Base-by-base conservation (phyloP, 2,113 vertebrate genomes). In the Cheirogaleus medius region DNA sequence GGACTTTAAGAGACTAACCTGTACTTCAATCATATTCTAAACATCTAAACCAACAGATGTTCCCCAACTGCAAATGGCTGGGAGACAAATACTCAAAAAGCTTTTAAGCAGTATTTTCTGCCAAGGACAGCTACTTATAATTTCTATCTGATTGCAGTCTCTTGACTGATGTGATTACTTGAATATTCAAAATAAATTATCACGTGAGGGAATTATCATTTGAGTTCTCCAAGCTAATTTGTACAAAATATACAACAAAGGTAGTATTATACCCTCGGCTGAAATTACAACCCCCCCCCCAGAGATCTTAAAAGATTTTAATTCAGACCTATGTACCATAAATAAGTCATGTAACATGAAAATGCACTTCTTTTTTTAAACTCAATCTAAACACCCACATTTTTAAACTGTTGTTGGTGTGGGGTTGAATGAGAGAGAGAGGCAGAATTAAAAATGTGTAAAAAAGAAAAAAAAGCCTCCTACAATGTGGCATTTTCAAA, bases 131-230 rank as follows among this genome's bases (percentile, higher is more conserved):
- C 91, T 95, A 87, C 47, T 97, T 96, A 44, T 77, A 94, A 96
- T 93, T 97, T 93, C 90, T 91, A 80, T 73, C 76, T 95, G 96
- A 98, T 58, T 97, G 83, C 64, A 82, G n/a, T 63, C 68, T 95
- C 29, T 92, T 91, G 93, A 83, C 82, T 95, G 80, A 95, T 64
- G 80, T 84, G 83, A 97, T 93, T 93, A 93, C 84, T 83, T 97
- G 90, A 98, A 97, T 97, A 98, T 92, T 95, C 93, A 96, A 97
- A 97, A 89, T 93, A 97, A 94, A 96, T 96, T 78, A 88, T 66
- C 95, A 98, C 56, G 47, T 76, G 73, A 76, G 73, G 73, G 9
- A 76, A 76, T 76, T 76, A 76, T 47, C 73, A 76, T 7, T 47
- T 74, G 27, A 47, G 44, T 78, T 96, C 95, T 90, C 84, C 47